Conservation (phyloP, 92 coral and sea anemone genomes). For the Paragorgia papillata region DNA sequence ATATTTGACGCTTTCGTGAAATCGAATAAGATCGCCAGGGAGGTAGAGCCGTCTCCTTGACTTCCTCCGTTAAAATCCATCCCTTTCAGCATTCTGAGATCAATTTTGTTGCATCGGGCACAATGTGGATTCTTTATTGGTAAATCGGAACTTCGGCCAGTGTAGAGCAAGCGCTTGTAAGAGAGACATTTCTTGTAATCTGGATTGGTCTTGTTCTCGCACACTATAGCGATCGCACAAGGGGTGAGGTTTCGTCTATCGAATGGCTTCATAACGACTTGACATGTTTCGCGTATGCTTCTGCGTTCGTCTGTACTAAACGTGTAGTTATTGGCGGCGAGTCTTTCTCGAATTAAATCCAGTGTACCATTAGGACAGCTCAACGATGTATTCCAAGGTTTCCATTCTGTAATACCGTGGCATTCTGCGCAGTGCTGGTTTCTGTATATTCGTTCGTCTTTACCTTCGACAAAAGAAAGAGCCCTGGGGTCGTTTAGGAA, state of each 20-base stretch:
- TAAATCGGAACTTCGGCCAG: neutral
- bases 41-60: too few species aligned
- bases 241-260: neutral
- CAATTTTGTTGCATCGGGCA: neutral
- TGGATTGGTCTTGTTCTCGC: neutral
- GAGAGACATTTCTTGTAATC: neutral
- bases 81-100: neutral
- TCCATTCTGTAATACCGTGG: neutral
- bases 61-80: too few species aligned
- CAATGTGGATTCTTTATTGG: constrained; percentile 24
- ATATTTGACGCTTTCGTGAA: too few species aligned
- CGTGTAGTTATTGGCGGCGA: too few species aligned
- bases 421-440: constrained; percentile 19
- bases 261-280: neutral
- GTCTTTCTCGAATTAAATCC: too few species aligned
- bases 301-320: too few species aligned
- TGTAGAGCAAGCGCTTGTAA: neutral
- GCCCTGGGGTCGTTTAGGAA: neutral
- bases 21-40: too few species aligned
- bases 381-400: constrained; percentile 1
- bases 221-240: neutral
- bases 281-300: too few species aligned
- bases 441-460: neutral
- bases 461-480: constrained; percentile 15
- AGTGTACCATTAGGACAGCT: too few species aligned